Base-by-base conservation (phyloP, 2,888 invertebrate species). In the Timandra comae region DNA sequence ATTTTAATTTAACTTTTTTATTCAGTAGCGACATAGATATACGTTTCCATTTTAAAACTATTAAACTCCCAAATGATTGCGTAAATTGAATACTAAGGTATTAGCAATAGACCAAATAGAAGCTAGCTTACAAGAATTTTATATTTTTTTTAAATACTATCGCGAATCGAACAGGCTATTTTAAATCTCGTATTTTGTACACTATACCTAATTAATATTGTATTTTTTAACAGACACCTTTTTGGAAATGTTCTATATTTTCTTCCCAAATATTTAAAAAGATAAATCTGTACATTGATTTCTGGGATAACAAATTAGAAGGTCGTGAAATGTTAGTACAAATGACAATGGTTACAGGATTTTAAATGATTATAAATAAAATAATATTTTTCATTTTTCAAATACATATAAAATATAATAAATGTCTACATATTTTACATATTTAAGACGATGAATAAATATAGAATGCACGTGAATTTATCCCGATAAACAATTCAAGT, bases 211-310 rank as follows among this genome's bases (percentile, higher is more conserved):
- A 16, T 42, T 46, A 45, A 47, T 54, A 49, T 56, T 48, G 60
- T 59, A 59, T 64, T 64, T 63, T 56, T 49, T 52, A 42, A 51
- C 47, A 61, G 57, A 56, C 55, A 59, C 52, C 38, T 51, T 48
- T 43, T 35, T 35, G 16, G 37, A 42, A 42, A 49, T 43, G 38
- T 47, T 35, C 33, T 47, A 52, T 28, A 33, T 35, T 49, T 42
- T 16, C 3, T n/a, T 44, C 37, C 50, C 37, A 49, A 46, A 49
- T 53, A 44, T 44, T 43, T 41, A 42, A 42, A 34, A 52, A 41
- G 56, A 63, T 66, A 58, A 69, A 66, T 64, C 58, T 63, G 47
- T n/a, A 16, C 56, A 55, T 65, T 71, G 67, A 65, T 72, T 73
- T 74, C 60, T 58, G 23, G 21, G 24, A 32, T 27, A 39, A 42